phyloP scores from a whole-genome alignment of 2,888 invertebrate genomes.

The Tiphia femorata region DNA sequence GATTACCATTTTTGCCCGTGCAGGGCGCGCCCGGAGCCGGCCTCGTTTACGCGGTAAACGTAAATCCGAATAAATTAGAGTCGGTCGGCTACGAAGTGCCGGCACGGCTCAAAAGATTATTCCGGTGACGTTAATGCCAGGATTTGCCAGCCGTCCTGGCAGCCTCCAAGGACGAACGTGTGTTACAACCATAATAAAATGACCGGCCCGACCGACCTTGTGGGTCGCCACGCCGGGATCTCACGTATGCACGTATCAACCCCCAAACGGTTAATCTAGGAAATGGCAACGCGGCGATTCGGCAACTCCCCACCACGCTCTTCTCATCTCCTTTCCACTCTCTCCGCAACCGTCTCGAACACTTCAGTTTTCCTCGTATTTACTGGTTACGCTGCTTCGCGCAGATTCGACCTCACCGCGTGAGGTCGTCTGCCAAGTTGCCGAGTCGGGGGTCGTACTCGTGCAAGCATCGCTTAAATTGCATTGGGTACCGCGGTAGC shows the following conservation, averaged over 20 bases:
- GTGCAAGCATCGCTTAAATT: not conserved
- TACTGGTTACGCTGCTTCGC: not conserved
- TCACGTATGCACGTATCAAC: slow-evolving; percentile 1
- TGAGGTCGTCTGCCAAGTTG: not conserved
- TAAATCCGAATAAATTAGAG: slow-evolving; percentile 42
- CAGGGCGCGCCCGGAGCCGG: no score
- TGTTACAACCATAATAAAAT: slow-evolving; percentile 43
- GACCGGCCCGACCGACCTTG: slow-evolving; percentile 34
- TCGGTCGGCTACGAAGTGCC: slow-evolving; percentile 18
- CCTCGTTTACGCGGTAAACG: no score
- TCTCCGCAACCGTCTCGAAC: slow-evolving; percentile 21
- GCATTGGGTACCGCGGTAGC: not conserved
- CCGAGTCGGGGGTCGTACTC: not conserved
- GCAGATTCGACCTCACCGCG: not conserved
- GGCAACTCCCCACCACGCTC: not conserved
- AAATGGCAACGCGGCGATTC: slow-evolving; percentile 24
- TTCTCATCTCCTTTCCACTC: no score
- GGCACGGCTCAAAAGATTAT: slow-evolving; percentile 43
- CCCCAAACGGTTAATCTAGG: slow-evolving; percentile 27
- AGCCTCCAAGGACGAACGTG: slow-evolving; percentile 21
- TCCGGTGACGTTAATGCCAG: slow-evolving; percentile 34
- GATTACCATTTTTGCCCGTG: no score
- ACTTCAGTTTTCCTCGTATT: slow-evolving; percentile 15
- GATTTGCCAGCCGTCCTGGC: slow-evolving; percentile 31
- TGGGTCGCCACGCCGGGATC: slow-evolving; percentile 22